Percentiles rank a stretch among this genome's conserved stretches.
These are phyloP conservation scores for Chaetoderma sp. DNA, from an alignment of 2,888 invertebrate species.

Conservation along the genomic window DNA sequence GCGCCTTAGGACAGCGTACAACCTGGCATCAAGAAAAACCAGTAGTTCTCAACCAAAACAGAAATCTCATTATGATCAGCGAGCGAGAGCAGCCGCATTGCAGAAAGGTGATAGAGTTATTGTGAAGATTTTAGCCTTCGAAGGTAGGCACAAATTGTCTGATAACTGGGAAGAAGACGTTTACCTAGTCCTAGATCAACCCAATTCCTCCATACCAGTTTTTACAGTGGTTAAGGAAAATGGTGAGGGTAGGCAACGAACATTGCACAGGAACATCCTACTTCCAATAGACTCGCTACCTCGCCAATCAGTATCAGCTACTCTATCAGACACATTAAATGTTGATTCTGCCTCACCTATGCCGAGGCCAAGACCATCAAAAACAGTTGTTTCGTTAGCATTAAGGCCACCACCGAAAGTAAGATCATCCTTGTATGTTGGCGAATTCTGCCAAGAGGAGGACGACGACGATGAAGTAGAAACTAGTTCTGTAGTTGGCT, in stretches of 20 bases:
- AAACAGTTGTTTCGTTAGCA: too few relatives aligned
- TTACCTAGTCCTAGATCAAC: conserved; percentile 12
- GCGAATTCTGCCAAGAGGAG: too few relatives aligned
- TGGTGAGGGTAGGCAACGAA: background rate
- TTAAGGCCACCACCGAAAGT: too few relatives aligned
- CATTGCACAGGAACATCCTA: background rate
- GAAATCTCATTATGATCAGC: conserved; percentile 14
- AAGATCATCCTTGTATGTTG: too few relatives aligned
- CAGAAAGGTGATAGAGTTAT: conserved; percentile 24
- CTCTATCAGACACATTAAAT: too few relatives aligned
- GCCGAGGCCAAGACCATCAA: too few relatives aligned
- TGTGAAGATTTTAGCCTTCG: conserved; percentile 16
- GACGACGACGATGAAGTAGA: too few relatives aligned
- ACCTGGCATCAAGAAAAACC: background rate
- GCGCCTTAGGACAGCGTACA: background rate
- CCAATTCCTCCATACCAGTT: conserved; percentile 4
- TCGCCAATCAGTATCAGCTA: too few relatives aligned
- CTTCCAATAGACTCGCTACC: background rate
- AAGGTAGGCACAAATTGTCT: conserved; percentile 25
- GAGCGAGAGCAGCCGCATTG: conserved; percentile 2
- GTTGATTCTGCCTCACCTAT: too few relatives aligned
- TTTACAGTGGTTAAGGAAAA: conserved; percentile 10
- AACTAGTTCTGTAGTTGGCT: too few relatives aligned
- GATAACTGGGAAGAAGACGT: conserved; percentile 21
- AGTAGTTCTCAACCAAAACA: background rate